These are phyloP conservation scores for Aspiorhynchus laticeps DNA, from an alignment of 2,113 vertebrate genomes.

Conservation along the genomic window DNA sequence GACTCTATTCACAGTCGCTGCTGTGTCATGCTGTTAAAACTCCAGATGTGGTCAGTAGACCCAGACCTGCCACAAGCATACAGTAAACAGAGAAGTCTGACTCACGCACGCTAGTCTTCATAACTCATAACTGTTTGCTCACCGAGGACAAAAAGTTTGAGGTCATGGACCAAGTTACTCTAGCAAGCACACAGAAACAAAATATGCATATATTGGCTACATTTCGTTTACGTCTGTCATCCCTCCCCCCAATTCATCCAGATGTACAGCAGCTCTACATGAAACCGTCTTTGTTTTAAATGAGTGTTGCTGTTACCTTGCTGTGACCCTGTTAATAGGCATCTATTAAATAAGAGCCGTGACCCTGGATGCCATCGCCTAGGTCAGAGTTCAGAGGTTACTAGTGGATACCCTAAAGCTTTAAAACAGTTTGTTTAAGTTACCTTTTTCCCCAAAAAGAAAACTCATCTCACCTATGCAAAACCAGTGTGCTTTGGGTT, in stretches of 20 bases:
- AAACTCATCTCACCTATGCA: not conserved
- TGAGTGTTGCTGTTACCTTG: not conserved
- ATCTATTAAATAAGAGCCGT: not conserved
- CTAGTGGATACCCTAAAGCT: not conserved
- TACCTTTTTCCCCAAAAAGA: not conserved
- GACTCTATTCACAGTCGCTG: conserved; percentile 54
- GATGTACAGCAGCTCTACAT: not conserved
- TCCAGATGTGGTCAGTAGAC: conserved; percentile 62
- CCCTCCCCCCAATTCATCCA: not conserved
- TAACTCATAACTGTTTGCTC: not conserved
- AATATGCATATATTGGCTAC: not conserved
- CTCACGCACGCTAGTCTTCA: conserved; percentile 43
- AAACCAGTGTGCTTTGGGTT: not conserved
- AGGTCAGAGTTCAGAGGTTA: conserved; percentile 10
- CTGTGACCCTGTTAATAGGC: conserved; percentile 9
- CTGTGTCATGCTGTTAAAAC: conserved; percentile 50
- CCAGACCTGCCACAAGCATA: conserved; percentile 48
- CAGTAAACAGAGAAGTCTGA: conserved; percentile 58
- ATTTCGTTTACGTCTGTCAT: not conserved
- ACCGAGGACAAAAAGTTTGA: not conserved
- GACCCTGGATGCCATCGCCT: not conserved
- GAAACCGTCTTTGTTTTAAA: not conserved
- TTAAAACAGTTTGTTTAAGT: not conserved
- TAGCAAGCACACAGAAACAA: conserved; percentile 7
- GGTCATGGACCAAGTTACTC: conserved; percentile 17